Conservation (phyloP, 2,797 vertebrate genomes). For the Telmatherina bonti region DNA sequence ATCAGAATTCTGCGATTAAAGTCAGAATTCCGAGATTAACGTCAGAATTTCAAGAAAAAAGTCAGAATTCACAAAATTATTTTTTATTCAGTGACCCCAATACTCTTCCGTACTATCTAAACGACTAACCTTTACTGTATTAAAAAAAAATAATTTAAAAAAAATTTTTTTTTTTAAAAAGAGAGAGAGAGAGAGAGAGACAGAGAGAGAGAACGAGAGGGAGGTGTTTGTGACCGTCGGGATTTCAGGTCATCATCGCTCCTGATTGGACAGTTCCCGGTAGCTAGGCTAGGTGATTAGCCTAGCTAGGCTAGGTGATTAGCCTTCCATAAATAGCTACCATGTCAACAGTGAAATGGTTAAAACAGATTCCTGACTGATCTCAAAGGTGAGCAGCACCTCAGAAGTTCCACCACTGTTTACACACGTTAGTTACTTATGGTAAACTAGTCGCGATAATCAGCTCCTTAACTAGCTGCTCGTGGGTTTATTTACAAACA, state of each 20-base stretch:
- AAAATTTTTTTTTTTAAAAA: too few relatives aligned
- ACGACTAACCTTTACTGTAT: background rate
- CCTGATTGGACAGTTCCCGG: constrained; percentile 10
- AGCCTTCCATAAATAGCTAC: constrained; percentile 35
- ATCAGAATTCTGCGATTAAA: too few relatives aligned
- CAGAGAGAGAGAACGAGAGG: too few relatives aligned
- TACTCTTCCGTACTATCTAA: too few relatives aligned
- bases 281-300: too few relatives aligned
- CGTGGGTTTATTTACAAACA: constrained; percentile 16
- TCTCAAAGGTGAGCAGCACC: background rate
- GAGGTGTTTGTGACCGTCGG: constrained; percentile 33
- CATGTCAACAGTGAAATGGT: constrained; percentile 37
- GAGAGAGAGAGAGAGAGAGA: too few relatives aligned
- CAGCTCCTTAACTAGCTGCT: background rate
- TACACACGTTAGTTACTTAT: constrained; percentile 20
- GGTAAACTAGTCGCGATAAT: background rate
- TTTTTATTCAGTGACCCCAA: too few relatives aligned
- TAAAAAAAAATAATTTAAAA: background rate
- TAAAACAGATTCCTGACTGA: background rate
- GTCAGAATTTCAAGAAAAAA: too few relatives aligned
- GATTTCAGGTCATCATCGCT: background rate
- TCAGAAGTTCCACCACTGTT: background rate
- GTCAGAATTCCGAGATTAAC: too few relatives aligned
- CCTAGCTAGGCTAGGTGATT: constrained; percentile 31
- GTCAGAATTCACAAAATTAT: too few relatives aligned